Evolutionary conservation across 1,140 invertebrate species (phyloP).

Genomic region (Meloidogyne chitwoodi): DNA sequence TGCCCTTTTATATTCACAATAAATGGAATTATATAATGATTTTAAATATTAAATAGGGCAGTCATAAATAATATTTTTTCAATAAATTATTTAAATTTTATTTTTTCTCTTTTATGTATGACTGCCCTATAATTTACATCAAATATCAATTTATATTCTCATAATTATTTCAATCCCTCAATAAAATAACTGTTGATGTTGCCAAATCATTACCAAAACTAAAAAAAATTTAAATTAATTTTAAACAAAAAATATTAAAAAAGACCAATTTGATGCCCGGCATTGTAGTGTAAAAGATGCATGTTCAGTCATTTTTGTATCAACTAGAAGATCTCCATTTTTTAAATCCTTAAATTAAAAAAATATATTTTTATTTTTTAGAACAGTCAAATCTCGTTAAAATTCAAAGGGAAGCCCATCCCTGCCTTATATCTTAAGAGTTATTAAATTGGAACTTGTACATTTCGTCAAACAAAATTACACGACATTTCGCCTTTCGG

Average conservation of each 20-base stretch:
- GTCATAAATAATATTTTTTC: no score
- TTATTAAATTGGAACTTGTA: no score
- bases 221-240: background rate
- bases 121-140: no score
- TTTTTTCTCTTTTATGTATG: background rate
- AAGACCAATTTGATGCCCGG: slow-evolving; percentile 10
- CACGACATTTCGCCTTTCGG: no score
- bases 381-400: no score
- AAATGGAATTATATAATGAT: no score
- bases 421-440: no score
- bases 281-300: slow-evolving; percentile 25
- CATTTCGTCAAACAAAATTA: no score
- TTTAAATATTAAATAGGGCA: no score
- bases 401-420: no score
- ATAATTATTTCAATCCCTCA: slow-evolving; percentile 5
- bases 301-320: slow-evolving; percentile 2
- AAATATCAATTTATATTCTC: background rate
- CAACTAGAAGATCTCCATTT: slow-evolving; percentile 25
- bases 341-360: slow-evolving; percentile 15
- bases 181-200: slow-evolving; percentile 23
- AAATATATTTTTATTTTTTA: background rate
- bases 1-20: no score
- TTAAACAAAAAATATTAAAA: background rate
- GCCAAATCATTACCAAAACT: slow-evolving; percentile 20
- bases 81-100: background rate